A percentile compares a stretch with the other conserved stretches of the same genome.
Evolutionary conservation across 2,888 invertebrate species (phyloP).

Genomic region (Alloplasta piceator): DNA sequence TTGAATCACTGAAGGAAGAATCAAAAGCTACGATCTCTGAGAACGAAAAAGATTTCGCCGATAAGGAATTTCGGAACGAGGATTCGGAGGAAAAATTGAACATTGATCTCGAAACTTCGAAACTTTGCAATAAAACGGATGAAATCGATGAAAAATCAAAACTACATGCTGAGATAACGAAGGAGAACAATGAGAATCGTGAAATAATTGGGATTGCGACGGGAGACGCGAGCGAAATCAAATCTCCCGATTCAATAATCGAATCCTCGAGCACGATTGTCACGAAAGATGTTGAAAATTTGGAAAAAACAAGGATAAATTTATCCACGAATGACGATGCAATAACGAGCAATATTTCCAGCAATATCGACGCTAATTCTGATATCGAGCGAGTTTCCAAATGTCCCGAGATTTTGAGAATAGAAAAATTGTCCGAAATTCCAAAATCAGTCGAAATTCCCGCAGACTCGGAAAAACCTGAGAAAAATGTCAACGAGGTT

Average conservation of each 20-base stretch:
- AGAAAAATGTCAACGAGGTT: neutral
- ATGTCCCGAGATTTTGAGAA: neutral
- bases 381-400: constrained; percentile 3
- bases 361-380: neutral
- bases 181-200: no score
- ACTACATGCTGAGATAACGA: neutral
- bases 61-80: constrained; percentile 24
- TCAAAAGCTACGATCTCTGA: constrained; percentile 17
- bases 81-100: constrained; percentile 30
- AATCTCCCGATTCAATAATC: constrained; percentile 25
- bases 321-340: constrained; percentile 34
- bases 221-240: neutral
- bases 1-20: constrained; percentile 39
- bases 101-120: constrained; percentile 21
- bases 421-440: neutral
- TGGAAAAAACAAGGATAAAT: constrained; percentile 11
- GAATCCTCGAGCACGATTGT: constrained; percentile 4
- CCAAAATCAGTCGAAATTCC: neutral
- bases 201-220: no score
- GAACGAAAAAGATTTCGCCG: constrained; percentile 38
- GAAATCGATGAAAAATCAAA: constrained; percentile 24
- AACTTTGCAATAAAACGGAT: no score
- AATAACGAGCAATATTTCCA: constrained; percentile 25
- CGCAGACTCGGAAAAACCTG: neutral
- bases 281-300: neutral